Conservation (phyloP, 2,113 vertebrate species). For the Chaetorhynchus papuensis region DNA sequence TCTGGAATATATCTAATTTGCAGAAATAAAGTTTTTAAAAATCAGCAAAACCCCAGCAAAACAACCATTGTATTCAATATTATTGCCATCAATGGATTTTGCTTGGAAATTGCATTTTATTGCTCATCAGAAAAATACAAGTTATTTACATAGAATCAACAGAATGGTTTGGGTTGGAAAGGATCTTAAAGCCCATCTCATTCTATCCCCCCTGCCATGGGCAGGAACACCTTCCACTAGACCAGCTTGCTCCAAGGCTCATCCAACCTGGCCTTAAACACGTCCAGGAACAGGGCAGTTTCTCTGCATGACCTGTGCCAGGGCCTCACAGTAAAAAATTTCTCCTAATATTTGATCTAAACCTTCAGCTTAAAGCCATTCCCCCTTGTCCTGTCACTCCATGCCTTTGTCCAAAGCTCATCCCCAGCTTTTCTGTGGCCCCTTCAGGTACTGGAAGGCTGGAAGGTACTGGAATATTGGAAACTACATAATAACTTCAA, state of each 20-base stretch:
- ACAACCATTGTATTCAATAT: not conserved
- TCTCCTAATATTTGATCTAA: not conserved
- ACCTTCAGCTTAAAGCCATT: not conserved
- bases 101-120: not conserved
- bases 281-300: not conserved
- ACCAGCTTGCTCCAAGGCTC: not conserved
- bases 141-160: not conserved
- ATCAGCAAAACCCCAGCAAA: not conserved
- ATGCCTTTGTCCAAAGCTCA: not conserved
- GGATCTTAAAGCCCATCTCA: no score
- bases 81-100: not conserved
- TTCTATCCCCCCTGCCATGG: no score
- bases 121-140: not conserved
- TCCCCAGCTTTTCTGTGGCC: not conserved
- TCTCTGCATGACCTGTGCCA: not conserved
- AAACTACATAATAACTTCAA: not conserved
- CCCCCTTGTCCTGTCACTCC: not conserved
- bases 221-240: not conserved
- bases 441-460: not conserved
- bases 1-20: not conserved
- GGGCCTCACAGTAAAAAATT: not conserved
- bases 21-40: not conserved
- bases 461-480: not conserved
- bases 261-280: not conserved
- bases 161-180: not conserved